Conservation (phyloP, 2,888 invertebrate species). For the Tiliacea citrago region DNA sequence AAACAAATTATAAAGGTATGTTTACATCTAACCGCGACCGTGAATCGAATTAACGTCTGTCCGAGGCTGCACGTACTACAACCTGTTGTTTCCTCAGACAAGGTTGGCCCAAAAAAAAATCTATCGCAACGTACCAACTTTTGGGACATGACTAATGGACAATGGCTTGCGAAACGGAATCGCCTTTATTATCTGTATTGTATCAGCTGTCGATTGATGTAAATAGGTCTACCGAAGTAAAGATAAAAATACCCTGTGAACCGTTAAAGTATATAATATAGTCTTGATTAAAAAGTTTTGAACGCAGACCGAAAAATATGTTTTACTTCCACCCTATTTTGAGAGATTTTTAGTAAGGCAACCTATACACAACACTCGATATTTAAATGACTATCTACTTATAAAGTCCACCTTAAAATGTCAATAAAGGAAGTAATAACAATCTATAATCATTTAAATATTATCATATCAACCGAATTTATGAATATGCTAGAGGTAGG, state of each 20-base stretch:
- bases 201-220: slow-evolving; percentile 58
- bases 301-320: neutral
- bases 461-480: neutral
- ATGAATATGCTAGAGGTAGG: neutral
- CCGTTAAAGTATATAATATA: slow-evolving; percentile 42
- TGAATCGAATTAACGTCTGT: slow-evolving; percentile 82
- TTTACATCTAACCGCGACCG: slow-evolving; percentile 80
- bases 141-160: slow-evolving; percentile 87
- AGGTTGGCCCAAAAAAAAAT: slow-evolving; percentile 82
- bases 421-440: neutral
- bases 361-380: neutral
- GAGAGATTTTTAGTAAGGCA: neutral
- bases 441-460: neutral
- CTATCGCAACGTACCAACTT: slow-evolving; percentile 79
- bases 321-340: neutral
- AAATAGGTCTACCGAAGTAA: slow-evolving; percentile 44
- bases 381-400: neutral
- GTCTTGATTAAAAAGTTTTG: slow-evolving; percentile 34
- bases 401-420: neutral
- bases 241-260: slow-evolving; percentile 26
- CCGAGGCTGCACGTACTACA: slow-evolving; percentile 86
- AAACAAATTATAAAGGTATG: slow-evolving; percentile 76
- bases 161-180: slow-evolving; percentile 81
- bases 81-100: slow-evolving; percentile 77
- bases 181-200: slow-evolving; percentile 68